Base-by-base conservation (phyloP, 2,113 vertebrate genomes). In the Pampusana beccarii region DNA sequence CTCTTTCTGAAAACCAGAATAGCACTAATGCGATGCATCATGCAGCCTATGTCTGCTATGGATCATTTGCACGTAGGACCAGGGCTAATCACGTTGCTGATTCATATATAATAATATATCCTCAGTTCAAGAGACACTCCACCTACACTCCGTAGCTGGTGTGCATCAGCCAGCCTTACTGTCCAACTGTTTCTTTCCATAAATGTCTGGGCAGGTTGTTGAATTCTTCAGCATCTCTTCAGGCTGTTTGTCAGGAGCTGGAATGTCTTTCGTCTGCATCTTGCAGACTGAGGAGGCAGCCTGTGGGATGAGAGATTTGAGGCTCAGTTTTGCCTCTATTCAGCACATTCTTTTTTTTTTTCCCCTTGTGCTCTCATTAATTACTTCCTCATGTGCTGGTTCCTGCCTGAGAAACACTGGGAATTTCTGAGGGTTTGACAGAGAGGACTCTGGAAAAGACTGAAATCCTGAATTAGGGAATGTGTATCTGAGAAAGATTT, bases 321-420 rank as follows among this genome's bases (percentile, higher is more conserved):
- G 75, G 56, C 85, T 88, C 69, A 38, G n/a, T 86, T 96, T 96
- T 96, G 82, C 64, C 29, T 80, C 56, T 78, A 8, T 91, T 91
- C 92, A 96, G 88, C 92, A 94, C 95, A 89, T 95, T 95, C 26
- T 88, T 81, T 9, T 66, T 81, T 81, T 9, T 66, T 81, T 11
- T 19, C 4, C 23, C 14, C 51, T 80, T 54, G 71, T 88, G 75
- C 75, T 94, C 29, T 80, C 64, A 88, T 96, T 96, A 92, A 97
- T 96, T 95, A 60, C 85, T 95, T 96, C 90, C 93, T 96, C 60
- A 36, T 94, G 94, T 92, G 74, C 36, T 91, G 66, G 64, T 69
- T 91, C 57, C 84, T 85, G 87, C 61, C 40, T 80, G 78, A 75
- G 91, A 82, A 93, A 85, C 44, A 11, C 53, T 40, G 71, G 18